Percentiles rank a stretch among this genome's conserved stretches.
Conservation (phyloP, 2,888 invertebrate genomes). For the Drosophila imparisetae region DNA sequence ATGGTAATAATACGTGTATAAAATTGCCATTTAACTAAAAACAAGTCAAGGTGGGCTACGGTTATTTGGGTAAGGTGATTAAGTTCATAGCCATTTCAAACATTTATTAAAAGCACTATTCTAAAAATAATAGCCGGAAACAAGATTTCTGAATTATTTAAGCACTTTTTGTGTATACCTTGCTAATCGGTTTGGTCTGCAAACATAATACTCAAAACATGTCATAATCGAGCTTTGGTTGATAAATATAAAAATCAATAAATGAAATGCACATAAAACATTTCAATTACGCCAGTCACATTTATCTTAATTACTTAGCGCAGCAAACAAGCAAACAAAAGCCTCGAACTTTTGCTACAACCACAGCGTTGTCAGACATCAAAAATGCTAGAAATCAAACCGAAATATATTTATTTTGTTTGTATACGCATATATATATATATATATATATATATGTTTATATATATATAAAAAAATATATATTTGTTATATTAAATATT, state of each 20-base stretch:
- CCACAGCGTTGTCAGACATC: constrained; percentile 67
- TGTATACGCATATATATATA: not conserved
- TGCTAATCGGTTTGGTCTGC: constrained; percentile 5
- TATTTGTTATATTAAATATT: constrained; percentile 3
- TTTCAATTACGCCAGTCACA: constrained; percentile 31
- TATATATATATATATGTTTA: not conserved
- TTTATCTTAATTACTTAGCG: constrained; percentile 58
- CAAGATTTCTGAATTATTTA: not conserved
- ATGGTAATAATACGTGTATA: constrained; percentile 13
- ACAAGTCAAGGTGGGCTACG: constrained; percentile 34
- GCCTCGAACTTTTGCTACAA: constrained; percentile 6
- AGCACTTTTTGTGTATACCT: not conserved
- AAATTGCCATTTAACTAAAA: constrained; percentile 18
- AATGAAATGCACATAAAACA: constrained; percentile 9
- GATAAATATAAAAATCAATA: constrained; percentile 19
- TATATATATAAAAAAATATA: too few relatives aligned
- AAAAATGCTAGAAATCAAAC: constrained; percentile 53
- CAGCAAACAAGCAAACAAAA: constrained; percentile 13
- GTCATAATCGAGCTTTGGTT: constrained; percentile 1
- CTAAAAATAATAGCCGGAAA: constrained; percentile 1
- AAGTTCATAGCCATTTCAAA: constrained; percentile 8
- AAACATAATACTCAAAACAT: not conserved
- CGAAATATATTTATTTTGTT: constrained; percentile 28
- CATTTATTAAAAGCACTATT: not conserved
- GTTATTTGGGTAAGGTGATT: constrained; percentile 23